Conservation (phyloP, 2,113 vertebrate species). For the Macroglossus sobrinus region DNA sequence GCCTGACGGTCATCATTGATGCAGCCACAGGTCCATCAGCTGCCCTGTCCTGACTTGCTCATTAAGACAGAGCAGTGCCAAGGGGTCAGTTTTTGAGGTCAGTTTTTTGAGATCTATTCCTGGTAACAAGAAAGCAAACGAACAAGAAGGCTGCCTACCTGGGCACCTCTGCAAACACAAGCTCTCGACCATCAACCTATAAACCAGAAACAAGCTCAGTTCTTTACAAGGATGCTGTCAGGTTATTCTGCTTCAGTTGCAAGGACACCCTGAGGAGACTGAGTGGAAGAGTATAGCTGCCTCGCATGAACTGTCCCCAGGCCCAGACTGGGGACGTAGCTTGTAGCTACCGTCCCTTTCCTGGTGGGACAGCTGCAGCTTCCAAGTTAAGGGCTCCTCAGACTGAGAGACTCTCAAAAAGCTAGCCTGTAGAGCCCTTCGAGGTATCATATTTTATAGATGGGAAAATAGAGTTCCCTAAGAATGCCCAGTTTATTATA, state of each 20-base stretch:
- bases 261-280: neutral
- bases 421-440: neutral
- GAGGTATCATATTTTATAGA: neutral
- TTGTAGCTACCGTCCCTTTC: neutral
- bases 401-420: neutral
- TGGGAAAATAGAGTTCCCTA: neutral
- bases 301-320: fast-evolving
- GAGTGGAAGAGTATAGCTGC: neutral
- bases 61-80: neutral
- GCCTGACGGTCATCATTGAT: fast-evolving
- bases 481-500: neutral
- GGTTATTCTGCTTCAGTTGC: neutral
- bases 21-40: neutral
- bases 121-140: neutral
- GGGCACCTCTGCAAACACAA: neutral
- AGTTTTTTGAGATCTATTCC: neutral
- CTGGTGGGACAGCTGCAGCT: neutral
- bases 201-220: neutral
- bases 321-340: too few relatives aligned
- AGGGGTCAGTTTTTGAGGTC: neutral
- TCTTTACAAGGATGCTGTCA: neutral
- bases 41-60: neutral
- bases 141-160: neutral
- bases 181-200: fast-evolving
- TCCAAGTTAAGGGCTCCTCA: neutral